These are phyloP conservation scores for Amiota communis DNA, from an alignment of 2,888 invertebrate species.

Conservation along the genomic window DNA sequence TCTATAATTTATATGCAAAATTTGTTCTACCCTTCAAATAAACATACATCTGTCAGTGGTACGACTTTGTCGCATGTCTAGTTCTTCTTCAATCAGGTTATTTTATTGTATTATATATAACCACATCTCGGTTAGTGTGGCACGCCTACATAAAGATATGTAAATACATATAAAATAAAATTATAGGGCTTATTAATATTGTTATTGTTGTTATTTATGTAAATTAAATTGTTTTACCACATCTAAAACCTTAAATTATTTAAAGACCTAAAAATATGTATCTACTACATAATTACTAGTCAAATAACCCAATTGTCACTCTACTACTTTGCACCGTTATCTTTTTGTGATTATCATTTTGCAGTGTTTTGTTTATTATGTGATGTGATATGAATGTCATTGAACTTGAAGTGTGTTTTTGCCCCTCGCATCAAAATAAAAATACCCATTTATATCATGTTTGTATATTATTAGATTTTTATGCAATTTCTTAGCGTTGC, in stretches of 20 bases:
- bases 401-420: conserved; percentile 56
- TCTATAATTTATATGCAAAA: no score
- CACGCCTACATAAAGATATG: not conserved
- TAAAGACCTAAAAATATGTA: no score
- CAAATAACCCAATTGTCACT: not conserved
- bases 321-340: not conserved
- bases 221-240: not conserved
- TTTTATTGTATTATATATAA: no score
- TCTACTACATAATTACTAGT: no score
- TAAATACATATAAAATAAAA: not conserved
- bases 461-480: conserved; percentile 52
- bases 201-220: conserved; percentile 1
- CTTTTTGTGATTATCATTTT: not conserved
- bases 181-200: not conserved
- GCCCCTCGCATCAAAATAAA: not conserved
- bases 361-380: not conserved
- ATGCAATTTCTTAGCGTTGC: conserved; percentile 61
- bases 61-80: no score
- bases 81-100: not conserved
- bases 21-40: no score
- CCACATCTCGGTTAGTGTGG: no score
- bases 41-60: not conserved
- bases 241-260: no score
- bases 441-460: conserved; percentile 15
- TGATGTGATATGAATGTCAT: conserved; percentile 57